Percentiles rank a stretch among this genome's conserved stretches.
Evolutionary conservation across 2,113 vertebrate species (phyloP).

Genomic region (Candoia aspera): DNA sequence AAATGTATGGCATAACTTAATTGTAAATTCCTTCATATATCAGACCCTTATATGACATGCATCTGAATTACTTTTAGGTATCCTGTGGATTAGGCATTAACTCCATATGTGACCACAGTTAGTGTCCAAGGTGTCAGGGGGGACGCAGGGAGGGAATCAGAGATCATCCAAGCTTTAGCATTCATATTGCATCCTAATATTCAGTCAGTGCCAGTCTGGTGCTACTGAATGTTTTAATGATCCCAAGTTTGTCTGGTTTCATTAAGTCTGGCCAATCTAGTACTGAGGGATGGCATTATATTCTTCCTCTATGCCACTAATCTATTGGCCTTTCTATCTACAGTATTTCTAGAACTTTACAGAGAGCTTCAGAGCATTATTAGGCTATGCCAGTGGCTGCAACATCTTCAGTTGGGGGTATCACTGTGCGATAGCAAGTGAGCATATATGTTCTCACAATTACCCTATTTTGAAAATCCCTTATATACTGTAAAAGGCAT

Average conservation of each 20-base stretch:
- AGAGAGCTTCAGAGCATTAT: too few species aligned
- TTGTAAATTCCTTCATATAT: slow-evolving; percentile 53
- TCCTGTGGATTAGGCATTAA: too few species aligned
- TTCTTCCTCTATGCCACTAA: neutral
- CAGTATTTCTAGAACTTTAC: too few species aligned
- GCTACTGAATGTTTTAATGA: neutral
- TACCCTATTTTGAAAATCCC: too few species aligned
- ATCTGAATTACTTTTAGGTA: neutral
- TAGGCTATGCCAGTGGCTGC: too few species aligned
- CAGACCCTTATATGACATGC: slow-evolving; percentile 19
- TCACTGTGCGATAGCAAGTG: too few species aligned
- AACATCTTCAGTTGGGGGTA: too few species aligned
- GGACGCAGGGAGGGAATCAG: neutral
- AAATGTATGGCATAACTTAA: slow-evolving; percentile 35
- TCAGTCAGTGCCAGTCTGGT: neutral
- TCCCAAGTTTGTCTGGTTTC: neutral
- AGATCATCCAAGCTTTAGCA: neutral
- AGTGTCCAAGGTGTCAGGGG: too few species aligned
- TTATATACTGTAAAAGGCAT: neutral
- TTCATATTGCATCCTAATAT: neutral
- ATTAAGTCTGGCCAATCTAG: neutral
- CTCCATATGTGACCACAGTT: neutral
- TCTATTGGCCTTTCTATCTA: neutral
- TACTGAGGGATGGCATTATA: neutral
- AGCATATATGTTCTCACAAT: too few species aligned